Evolutionary conservation across 2,113 vertebrate genomes (phyloP).

Genomic region (Phalacrocorax carbo): DNA sequence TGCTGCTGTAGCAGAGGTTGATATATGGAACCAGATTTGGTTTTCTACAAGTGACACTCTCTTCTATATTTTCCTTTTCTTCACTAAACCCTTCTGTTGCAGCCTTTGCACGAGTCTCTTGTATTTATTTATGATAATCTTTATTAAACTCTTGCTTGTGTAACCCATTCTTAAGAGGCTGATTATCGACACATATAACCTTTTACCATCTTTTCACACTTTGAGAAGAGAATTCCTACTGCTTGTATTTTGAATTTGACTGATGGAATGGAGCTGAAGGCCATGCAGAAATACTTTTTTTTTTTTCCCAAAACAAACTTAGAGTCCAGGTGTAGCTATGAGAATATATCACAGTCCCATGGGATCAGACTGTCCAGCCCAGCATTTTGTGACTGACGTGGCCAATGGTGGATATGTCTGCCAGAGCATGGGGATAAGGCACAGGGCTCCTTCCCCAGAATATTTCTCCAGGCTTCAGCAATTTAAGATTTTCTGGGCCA

Average conservation of each 20-base stretch:
- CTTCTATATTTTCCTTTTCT: background rate
- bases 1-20: background rate
- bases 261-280: background rate
- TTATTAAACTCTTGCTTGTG: background rate
- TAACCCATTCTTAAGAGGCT: background rate
- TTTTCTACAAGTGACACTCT: background rate
- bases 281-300: background rate
- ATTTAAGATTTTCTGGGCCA: background rate
- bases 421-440: background rate
- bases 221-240: background rate
- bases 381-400: background rate
- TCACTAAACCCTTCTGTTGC: background rate
- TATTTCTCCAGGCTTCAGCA: background rate
- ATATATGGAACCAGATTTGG: background rate
- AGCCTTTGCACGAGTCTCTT: background rate
- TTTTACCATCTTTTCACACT: background rate
- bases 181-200: background rate
- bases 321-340: background rate
- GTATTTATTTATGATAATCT: background rate
- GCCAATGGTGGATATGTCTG: background rate
- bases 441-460: background rate
- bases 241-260: background rate
- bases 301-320: background rate
- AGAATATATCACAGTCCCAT: background rate
- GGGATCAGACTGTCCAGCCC: background rate